Percentiles rank a stretch among this genome's conserved stretches.
These are phyloP conservation scores for Medauroidea extradentata DNA, from an alignment of 1,140 invertebrate species.

Conservation along the genomic window DNA sequence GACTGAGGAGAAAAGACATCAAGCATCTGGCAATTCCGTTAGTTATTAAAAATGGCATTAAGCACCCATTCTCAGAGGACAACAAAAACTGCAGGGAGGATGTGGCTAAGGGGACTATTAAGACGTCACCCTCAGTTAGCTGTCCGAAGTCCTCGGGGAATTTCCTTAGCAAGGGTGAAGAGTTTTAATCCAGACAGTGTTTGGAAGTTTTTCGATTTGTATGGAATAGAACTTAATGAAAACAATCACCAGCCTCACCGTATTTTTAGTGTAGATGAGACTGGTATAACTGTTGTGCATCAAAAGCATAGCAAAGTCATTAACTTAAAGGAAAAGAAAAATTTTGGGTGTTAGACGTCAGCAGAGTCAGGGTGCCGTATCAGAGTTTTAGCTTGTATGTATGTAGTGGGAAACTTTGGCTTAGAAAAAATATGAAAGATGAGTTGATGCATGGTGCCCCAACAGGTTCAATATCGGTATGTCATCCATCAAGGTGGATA, in stretches of 20 bases:
- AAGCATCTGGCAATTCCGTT: too few relatives aligned
- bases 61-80: too few relatives aligned
- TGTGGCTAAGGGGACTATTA: too few relatives aligned
- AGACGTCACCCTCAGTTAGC: too few relatives aligned
- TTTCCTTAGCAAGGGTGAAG: neutral
- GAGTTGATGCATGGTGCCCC: conserved; percentile 22
- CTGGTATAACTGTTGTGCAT: conserved; percentile 19
- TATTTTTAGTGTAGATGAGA: conserved; percentile 28
- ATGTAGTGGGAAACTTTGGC: conserved; percentile 34
- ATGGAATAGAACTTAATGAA: conserved; percentile 20
- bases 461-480: conserved; percentile 20
- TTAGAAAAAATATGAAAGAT: conserved; percentile 25
- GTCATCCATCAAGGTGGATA: conserved; percentile 35
- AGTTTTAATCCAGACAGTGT: neutral
- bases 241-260: conserved; percentile 17
- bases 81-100: too few relatives aligned
- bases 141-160: too few relatives aligned
- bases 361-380: conserved; percentile 34
- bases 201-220: neutral
- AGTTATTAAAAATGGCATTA: too few relatives aligned
- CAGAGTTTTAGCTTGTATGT: conserved; percentile 35
- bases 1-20: too few relatives aligned
- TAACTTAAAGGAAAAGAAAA: conserved; percentile 26
- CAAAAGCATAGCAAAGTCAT: conserved; percentile 32
- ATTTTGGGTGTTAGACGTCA: conserved; percentile 17